A percentile compares a stretch with the other conserved stretches of the same genome.
Conservation (phyloP, 1,140 invertebrate species). For the Drosophila ironensis region DNA sequence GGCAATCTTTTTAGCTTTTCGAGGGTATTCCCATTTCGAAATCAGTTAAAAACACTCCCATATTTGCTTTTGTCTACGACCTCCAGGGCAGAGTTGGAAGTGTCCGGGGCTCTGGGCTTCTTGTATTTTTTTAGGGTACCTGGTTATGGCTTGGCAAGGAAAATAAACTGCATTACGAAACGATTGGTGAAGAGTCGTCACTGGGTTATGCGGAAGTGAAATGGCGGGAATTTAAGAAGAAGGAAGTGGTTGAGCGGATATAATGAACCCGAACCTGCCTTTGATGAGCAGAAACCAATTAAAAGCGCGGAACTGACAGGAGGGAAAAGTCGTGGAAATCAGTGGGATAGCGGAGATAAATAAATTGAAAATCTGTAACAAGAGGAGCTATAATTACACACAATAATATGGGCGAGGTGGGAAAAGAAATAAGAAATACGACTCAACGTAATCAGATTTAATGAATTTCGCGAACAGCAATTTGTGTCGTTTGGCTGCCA, state of each 20-base stretch:
- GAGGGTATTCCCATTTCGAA: background rate
- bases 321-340: no score
- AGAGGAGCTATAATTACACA: background rate
- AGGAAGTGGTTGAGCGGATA: conserved; percentile 7
- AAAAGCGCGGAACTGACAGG: conserved; percentile 17
- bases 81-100: conserved; percentile 4
- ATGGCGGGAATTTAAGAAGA: conserved; percentile 41
- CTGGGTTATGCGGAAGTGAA: conserved; percentile 28
- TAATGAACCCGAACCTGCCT: background rate
- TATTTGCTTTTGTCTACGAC: conserved; percentile 13
- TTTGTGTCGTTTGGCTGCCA: background rate
- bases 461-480: background rate
- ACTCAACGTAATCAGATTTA: background rate
- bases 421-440: no score
- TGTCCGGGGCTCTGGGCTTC: conserved; percentile 26
- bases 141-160: conserved; percentile 45
- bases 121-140: conserved; percentile 25
- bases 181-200: conserved; percentile 13
- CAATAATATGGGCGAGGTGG: no score
- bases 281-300: conserved; percentile 42
- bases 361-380: background rate
- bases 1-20: no score
- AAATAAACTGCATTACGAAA: conserved; percentile 22
- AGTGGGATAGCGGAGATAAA: background rate
- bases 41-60: background rate